These are phyloP conservation scores for Acanthosepion lycidas DNA, from an alignment of 2,888 invertebrate genomes.

Conservation along the genomic window DNA sequence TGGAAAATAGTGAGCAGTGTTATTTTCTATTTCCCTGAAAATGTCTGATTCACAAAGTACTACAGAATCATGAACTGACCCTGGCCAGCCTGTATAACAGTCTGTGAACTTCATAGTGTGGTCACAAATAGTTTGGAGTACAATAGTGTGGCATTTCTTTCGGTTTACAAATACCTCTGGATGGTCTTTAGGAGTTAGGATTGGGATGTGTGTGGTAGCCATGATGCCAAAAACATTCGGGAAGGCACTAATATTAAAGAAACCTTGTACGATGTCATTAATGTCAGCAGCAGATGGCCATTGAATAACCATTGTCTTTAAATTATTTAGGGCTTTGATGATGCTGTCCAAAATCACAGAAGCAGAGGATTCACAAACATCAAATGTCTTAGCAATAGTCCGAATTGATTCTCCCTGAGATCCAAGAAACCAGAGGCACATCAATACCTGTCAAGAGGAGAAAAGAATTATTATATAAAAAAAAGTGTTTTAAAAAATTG, in stretches of 20 bases:
- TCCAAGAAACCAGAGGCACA: constrained; percentile 42
- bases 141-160: constrained; percentile 52
- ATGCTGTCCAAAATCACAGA: constrained; percentile 41
- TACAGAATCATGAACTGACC: constrained; percentile 53
- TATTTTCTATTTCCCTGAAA: constrained; percentile 40
- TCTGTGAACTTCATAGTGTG: constrained; percentile 51
- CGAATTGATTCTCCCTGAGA: constrained; percentile 39
- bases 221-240: constrained; percentile 39
- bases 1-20: background rate
- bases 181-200: constrained; percentile 23
- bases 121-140: constrained; percentile 54
- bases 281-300: background rate
- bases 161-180: constrained; percentile 48
- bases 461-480: background rate
- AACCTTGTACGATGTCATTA: constrained; percentile 38
- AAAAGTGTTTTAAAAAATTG: too few relatives aligned
- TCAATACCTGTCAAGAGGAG: background rate
- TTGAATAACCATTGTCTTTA: background rate
- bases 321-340: constrained; percentile 14
- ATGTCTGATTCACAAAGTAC: constrained; percentile 52
- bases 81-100: constrained; percentile 52
- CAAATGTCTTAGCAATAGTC: constrained; percentile 39
- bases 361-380: constrained; percentile 38
- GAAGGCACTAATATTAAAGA: constrained; percentile 40
- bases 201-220: constrained; percentile 41